Evolutionary conservation across 53 echinoderm and acorn worm species (phyloP).

Genomic region (Apostichopus leukothele): DNA sequence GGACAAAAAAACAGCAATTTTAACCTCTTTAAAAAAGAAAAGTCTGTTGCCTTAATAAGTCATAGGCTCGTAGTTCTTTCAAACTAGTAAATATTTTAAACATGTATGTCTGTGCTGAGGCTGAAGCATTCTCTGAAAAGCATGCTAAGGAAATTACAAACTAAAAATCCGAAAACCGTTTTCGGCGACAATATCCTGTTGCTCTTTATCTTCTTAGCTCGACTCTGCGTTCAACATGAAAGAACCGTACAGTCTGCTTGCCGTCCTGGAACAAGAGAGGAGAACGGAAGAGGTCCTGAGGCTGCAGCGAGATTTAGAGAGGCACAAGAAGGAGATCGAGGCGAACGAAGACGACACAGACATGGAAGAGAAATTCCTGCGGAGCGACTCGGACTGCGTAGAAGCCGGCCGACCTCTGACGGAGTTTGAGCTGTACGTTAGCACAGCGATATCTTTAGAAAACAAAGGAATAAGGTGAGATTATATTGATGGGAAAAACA

Average conservation of each 20-base stretch:
- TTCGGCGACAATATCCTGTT: no score
- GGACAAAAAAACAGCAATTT: no score
- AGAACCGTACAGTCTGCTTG: slow-evolving; percentile 85
- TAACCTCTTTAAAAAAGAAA: no score
- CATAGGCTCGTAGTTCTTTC: no score
- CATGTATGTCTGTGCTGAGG: no score
- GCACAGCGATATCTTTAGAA: slow-evolving; percentile 71
- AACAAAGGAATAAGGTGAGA: slow-evolving; percentile 79
- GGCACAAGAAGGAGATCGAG: slow-evolving; percentile 84
- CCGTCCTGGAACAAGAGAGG: slow-evolving; percentile 77
- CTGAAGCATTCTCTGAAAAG: no score
- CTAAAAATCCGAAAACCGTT: no score
- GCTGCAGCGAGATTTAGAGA: slow-evolving; percentile 63
- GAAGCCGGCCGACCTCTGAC: slow-evolving; percentile 73
- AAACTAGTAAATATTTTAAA: no score
- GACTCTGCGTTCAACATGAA: slow-evolving; percentile 90
- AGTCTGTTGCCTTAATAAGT: no score
- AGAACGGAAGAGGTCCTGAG: slow-evolving; percentile 59
- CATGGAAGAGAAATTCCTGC: slow-evolving; percentile 81
- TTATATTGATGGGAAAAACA: not conserved
- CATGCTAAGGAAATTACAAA: no score
- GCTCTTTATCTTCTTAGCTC: slow-evolving; percentile 48
- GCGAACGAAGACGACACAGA: slow-evolving; percentile 92
- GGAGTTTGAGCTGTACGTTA: slow-evolving; percentile 89
- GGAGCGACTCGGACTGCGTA: slow-evolving; percentile 82